Base-by-base conservation (phyloP, 2,797 vertebrate species). In the Leuciscus waleckii region DNA sequence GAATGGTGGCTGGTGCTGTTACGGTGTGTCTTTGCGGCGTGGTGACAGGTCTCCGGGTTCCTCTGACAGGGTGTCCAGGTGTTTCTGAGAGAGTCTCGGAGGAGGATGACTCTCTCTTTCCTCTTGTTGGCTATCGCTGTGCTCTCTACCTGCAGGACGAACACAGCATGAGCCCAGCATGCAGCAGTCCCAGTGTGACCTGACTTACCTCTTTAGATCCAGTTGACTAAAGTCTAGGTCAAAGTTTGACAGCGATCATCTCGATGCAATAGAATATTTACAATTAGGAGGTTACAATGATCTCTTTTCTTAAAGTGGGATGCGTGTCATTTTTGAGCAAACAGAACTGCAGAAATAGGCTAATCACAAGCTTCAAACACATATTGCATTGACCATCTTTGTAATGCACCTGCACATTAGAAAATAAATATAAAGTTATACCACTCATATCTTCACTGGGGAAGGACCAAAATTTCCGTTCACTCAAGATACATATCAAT, bases 1-100 rank as follows among this genome's bases (percentile, higher is more conserved):
- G 58, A 91, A 87, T 4, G 90, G 90, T 23, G 90, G 84, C 74
- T 90, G 92, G 84, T 88, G 90, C 77, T 90, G 90, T 83, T 90
- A 90, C 0, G 90, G 90, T 1, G 82, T 91, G 19, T 86, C 89
- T 89, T 91, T 91, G 84, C 80, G 21, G 32, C 19, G 43, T 46
- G 82, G 83, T 19, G 83, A 58, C 46, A 29, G 84, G 77, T 35
- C 88, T 29, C 81, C n/a, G 0, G 81, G 76, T 37, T 88, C 85
- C 39, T 87, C 86, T 26, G 75, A 89, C 85, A 92, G 86, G 26
- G 87, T 84, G 84, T 43, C 85, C 76, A 87, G 83, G 21, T 79
- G 29, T 23, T 81, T 78, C 23, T 61, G 73, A 49, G 13, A 56
- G 43, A 65, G 86, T 68, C 87, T 89, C 49, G 74, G 61, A 37